phyloP scores from a whole-genome alignment of 2,113 vertebrate species.

The Ameiurus melas region DNA sequence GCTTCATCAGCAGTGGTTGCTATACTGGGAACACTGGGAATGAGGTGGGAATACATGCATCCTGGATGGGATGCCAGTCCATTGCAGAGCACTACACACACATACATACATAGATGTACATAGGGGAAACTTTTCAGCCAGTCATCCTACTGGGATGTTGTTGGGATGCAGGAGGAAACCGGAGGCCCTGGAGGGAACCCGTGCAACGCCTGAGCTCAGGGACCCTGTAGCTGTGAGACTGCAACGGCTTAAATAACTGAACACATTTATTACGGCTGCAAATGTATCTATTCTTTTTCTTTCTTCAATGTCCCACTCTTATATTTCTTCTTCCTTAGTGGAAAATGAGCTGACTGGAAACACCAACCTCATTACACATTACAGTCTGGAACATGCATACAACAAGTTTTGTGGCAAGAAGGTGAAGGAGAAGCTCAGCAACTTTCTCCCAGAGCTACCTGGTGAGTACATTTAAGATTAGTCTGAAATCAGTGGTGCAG shows the following conservation, averaged over 20 bases:
- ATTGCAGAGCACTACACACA: not conserved
- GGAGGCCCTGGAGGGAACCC: not conserved
- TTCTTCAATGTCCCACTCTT: not conserved
- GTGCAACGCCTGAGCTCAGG: not conserved
- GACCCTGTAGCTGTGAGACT: not conserved
- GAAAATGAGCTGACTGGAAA: constrained; percentile 92
- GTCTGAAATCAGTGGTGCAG: not conserved
- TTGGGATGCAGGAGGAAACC: not conserved
- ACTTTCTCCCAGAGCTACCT: constrained; percentile 94
- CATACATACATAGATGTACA: not conserved
- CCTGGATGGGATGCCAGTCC: too few species aligned
- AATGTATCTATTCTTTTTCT: not conserved
- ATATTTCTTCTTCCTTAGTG: constrained; percentile 66
- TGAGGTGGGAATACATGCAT: not conserved
- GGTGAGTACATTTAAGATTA: constrained; percentile 62
- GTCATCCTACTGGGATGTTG: not conserved
- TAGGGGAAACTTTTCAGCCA: not conserved
- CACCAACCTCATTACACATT: constrained; percentile 96
- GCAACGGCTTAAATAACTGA: not conserved
- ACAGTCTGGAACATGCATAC: constrained; percentile 93
- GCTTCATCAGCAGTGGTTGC: not conserved
- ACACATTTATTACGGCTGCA: not conserved
- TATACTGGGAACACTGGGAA: not conserved
- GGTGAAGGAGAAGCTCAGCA: constrained; percentile 98
- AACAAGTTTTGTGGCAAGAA: constrained; percentile 98